These are phyloP conservation scores for Anseranas semipalmata DNA, from an alignment of 2,113 vertebrate genomes.

Conservation along the genomic window DNA sequence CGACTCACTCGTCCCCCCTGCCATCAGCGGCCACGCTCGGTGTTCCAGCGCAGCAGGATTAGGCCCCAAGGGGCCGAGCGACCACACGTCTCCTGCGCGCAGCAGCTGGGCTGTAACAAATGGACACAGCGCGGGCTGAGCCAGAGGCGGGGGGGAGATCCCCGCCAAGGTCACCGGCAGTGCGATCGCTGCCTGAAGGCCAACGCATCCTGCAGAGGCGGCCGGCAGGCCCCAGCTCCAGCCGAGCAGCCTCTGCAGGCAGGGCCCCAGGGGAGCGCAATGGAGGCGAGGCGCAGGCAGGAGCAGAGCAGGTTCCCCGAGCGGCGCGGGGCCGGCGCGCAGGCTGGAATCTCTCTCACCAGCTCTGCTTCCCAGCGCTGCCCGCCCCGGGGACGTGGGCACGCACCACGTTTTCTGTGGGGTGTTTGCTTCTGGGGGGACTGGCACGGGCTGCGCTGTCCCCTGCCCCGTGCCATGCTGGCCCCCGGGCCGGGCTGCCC, in stretches of 20 bases:
- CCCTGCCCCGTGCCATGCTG: not conserved
- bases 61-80: not conserved
- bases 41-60: not conserved
- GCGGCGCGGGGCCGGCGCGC: not conserved
- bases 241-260: not conserved
- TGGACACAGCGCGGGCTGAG: not conserved
- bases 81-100: not conserved
- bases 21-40: not conserved
- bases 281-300: not conserved
- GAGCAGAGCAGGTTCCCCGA: not conserved
- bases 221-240: not conserved
- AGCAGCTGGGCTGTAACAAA: constrained; percentile 36
- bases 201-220: not conserved
- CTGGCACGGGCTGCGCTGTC: fast-evolving
- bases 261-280: not conserved
- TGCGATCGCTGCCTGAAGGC: not conserved
- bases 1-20: fast-evolving
- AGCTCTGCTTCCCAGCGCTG: not conserved
- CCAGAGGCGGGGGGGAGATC: constrained; percentile 32
- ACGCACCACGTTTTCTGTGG: not conserved
- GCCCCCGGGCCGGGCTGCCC: not conserved
- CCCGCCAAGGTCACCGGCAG: constrained; percentile 10
- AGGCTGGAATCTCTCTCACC: not conserved
- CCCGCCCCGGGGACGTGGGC: not conserved
- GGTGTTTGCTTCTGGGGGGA: not conserved